phyloP scores from a whole-genome alignment of 2,797 vertebrate genomes.

The Sebastes variabilis region DNA sequence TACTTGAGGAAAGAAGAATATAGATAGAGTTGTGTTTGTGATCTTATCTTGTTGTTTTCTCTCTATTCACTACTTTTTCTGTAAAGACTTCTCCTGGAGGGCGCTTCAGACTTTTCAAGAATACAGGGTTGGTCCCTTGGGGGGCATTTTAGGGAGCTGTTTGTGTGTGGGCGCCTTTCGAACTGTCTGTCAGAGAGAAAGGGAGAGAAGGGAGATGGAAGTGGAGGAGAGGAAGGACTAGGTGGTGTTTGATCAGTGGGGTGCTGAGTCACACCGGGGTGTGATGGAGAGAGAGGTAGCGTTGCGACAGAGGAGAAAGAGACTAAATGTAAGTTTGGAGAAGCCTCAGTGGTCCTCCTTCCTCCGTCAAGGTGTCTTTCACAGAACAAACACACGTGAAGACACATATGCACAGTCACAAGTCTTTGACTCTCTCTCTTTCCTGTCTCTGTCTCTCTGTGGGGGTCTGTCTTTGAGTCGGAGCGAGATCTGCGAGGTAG shows the following conservation, averaged over 20 bases:
- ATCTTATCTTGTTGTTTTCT: conserved; percentile 61
- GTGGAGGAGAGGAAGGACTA: conserved; percentile 41
- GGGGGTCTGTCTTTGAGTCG: conserved; percentile 29
- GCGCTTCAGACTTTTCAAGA: conserved; percentile 58
- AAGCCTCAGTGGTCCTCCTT: conserved; percentile 8
- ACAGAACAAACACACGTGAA: conserved; percentile 16
- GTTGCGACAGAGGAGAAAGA: conserved; percentile 27
- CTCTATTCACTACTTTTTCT: conserved; percentile 36
- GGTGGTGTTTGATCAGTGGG: conserved; percentile 68
- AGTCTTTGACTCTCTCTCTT: neutral
- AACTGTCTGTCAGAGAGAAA: conserved; percentile 50
- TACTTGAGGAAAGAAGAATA: conserved; percentile 38
- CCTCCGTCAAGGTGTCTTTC: conserved; percentile 25
- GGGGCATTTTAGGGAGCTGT: conserved; percentile 49
- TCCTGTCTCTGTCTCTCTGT: neutral
- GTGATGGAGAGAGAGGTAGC: conserved; percentile 54
- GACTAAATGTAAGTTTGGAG: conserved; percentile 44
- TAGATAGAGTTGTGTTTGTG: conserved; percentile 42
- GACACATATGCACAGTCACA: conserved; percentile 2
- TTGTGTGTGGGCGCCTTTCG: conserved; percentile 53
- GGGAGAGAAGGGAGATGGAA: conserved; percentile 17
- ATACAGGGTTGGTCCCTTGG: conserved; percentile 42
- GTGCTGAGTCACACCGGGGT: conserved; percentile 71
- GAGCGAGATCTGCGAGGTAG: conserved; percentile 29
- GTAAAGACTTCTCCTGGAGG: conserved; percentile 43